Base-by-base conservation (phyloP, 2,797 vertebrate species). In the Sphenopsis melanotis region DNA sequence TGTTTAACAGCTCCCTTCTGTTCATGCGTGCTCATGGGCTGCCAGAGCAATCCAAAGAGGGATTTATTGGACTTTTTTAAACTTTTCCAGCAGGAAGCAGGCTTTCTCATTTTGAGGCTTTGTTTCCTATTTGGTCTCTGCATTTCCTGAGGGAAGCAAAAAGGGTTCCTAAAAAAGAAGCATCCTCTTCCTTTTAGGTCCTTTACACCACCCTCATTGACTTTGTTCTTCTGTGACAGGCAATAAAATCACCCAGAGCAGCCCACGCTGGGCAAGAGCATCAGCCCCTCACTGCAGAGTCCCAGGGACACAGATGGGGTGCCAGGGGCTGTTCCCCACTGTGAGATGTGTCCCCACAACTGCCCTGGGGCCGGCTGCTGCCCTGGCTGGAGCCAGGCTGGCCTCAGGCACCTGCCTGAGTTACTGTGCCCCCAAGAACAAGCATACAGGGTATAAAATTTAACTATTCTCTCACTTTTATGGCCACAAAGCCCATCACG, bases 221-320 rank as follows among this genome's bases (percentile, higher is more conserved):
- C 60, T 72, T 47, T 14, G 14, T 3, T 37, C 15, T 46, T 24
- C 59, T 34, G 8, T 0, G 1, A 12, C 26, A 47, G 26, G 49
- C 90, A 60, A 42, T 9, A 29, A 49, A 83, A 42, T 39, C 10
- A 6, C 21, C 1, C 12, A 27, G 39, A 91, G 55, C n/a, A 50
- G 11, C 34, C 32, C 69, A 39, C 4, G 0, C 12, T 0, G 24
- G 44, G 46, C 4, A 24, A 21, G 32, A 71, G 11, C 30, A 8
- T 6, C 1, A n/a, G n/a, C n/a, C n/a, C n/a, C n/a, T n/a, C n/a
- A 4, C 19, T 18, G 39, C 6, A 7, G 34, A 10, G 44, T 12
- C 29, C 11, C 0, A 0, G 53, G 2, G 15, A 21, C 41, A 57
- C 21, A 21, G 15, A 12, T 0, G 0, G 46, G 56, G 49, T 50